These are phyloP conservation scores for Scaptomyza cyrtandrae DNA, from an alignment of 2,888 invertebrate species.

Conservation along the genomic window DNA sequence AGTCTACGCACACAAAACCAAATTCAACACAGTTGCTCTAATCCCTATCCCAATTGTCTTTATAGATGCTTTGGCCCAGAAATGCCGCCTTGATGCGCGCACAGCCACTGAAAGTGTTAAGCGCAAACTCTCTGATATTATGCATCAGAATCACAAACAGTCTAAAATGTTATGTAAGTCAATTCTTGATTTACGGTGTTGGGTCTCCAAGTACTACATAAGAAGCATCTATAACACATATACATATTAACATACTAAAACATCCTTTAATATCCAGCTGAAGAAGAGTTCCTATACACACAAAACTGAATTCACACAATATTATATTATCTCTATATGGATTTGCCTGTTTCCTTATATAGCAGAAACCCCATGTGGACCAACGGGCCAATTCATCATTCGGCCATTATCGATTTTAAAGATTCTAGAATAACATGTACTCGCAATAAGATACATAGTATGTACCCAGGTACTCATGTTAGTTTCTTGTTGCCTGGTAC, in stretches of 20 bases:
- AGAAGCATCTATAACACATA: conserved; percentile 14
- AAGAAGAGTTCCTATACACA: conserved; percentile 9
- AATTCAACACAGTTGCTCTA: conserved; percentile 22
- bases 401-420: conserved; percentile 41
- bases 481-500: conserved; percentile 32
- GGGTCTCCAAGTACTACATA: conserved; percentile 28
- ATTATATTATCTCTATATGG: conserved; percentile 7
- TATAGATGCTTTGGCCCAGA: conserved; percentile 56
- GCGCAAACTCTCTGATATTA: conserved; percentile 48
- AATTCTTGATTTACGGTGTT: conserved; percentile 40
- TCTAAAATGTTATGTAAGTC: conserved; percentile 62
- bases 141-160: conserved; percentile 56
- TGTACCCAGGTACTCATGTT: conserved; percentile 13
- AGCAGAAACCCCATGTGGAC: conserved; percentile 51
- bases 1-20: conserved; percentile 33
- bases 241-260: neutral
- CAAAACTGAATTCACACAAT: conserved; percentile 16
- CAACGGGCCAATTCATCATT: conserved; percentile 41
- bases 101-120: conserved; percentile 59
- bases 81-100: conserved; percentile 51
- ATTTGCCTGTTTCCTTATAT: conserved; percentile 25
- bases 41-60: conserved; percentile 52
- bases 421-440: conserved; percentile 32
- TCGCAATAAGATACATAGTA: conserved; percentile 3
- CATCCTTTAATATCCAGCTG: neutral